Conservation (phyloP, 2,888 invertebrate species). For the Hedychridium roseum region DNA sequence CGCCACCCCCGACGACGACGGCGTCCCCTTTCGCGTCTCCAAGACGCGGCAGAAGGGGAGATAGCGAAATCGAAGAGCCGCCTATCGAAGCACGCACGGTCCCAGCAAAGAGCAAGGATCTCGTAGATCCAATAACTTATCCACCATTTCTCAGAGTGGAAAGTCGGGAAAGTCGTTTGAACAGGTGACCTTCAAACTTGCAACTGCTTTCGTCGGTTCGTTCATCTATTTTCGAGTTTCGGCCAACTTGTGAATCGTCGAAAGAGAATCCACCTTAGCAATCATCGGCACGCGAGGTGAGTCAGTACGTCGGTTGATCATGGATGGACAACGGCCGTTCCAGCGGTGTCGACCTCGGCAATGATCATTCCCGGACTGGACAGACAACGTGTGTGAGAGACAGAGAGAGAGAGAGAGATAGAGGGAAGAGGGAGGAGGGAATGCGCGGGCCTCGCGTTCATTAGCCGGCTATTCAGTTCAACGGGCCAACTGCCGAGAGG, state of each 20-base stretch:
- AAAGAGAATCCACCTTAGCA: too few species aligned
- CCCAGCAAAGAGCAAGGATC: constrained; percentile 5
- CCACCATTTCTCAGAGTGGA: not conserved
- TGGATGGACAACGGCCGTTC: constrained; percentile 23
- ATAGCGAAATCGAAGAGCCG: constrained; percentile 57
- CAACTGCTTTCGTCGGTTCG: too few species aligned
- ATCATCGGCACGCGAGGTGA: constrained; percentile 24
- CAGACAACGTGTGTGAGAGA: constrained; percentile 50
- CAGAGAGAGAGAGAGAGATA: constrained; percentile 37
- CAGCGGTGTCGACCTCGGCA: constrained; percentile 40
- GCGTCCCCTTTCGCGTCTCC: constrained; percentile 32
- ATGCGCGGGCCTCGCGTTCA: constrained; percentile 56
- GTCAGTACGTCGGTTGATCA: constrained; percentile 23
- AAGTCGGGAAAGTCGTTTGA: too few species aligned
- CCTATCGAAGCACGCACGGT: constrained; percentile 39
- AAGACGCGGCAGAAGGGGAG: too few species aligned
- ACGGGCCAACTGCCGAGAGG: constrained; percentile 57
- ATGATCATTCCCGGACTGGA: constrained; percentile 43
- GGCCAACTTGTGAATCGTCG: too few species aligned
- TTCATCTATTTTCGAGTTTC: too few species aligned
- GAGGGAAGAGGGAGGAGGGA: constrained; percentile 42
- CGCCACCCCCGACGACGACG: constrained; percentile 17
- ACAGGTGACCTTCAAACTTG: too few species aligned
- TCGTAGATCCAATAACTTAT: not conserved
- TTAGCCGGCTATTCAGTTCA: constrained; percentile 62